Conservation (phyloP, 2,797 vertebrate genomes). For the Argya squamiceps region DNA sequence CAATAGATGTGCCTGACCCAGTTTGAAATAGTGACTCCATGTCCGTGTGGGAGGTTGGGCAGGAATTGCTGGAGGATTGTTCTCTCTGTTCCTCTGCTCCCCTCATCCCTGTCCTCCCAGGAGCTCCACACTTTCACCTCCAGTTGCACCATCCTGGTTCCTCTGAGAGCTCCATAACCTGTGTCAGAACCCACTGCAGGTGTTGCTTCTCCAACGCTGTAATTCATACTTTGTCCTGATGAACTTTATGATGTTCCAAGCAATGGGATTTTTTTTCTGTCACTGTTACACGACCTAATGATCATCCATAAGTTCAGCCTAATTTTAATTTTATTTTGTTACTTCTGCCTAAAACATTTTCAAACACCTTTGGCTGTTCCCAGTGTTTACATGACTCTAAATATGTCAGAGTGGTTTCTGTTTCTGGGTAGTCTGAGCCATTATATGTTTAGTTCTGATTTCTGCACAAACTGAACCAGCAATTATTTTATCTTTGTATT, state of each 20-base stretch:
- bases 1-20: neutral
- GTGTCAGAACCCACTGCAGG: neutral
- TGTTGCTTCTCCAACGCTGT: neutral
- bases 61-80: neutral
- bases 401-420: neutral
- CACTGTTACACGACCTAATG: neutral
- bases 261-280: neutral
- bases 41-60: neutral
- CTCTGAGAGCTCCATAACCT: neutral
- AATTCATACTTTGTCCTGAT: neutral
- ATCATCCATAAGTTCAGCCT: neutral
- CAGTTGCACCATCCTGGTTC: neutral
- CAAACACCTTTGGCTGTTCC: neutral
- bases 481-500: neutral
- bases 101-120: neutral
- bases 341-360: neutral
- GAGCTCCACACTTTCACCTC: neutral
- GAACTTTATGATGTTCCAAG: neutral
- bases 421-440: neutral
- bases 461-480: neutral
- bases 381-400: neutral
- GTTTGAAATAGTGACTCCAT: neutral
- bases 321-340: neutral
- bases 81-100: neutral
- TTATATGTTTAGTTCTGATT: neutral